These are phyloP conservation scores for Psylliodes chrysocephalus DNA, from an alignment of 2,888 invertebrate genomes.

Conservation along the genomic window DNA sequence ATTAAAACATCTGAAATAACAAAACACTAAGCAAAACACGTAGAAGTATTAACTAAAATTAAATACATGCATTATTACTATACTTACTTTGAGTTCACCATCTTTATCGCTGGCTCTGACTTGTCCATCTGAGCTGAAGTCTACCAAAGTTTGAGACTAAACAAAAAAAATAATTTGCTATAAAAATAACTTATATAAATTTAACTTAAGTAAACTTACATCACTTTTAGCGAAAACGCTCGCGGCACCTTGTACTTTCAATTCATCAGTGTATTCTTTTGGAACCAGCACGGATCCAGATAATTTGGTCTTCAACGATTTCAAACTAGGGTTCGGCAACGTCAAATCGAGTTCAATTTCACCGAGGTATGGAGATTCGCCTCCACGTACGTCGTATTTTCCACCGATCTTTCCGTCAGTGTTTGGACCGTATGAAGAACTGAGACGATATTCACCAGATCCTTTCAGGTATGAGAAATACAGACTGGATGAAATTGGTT, in stretches of 20 bases:
- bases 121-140: conserved; percentile 73
- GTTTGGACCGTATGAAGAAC: conserved; percentile 49
- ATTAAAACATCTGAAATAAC: too few relatives aligned
- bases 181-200: background rate
- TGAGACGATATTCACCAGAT: conserved; percentile 45
- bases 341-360: conserved; percentile 66
- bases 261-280: conserved; percentile 39
- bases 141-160: conserved; percentile 67
- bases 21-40: too few relatives aligned
- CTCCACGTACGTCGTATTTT: conserved; percentile 58
- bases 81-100: conserved; percentile 67
- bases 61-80: too few relatives aligned
- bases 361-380: conserved; percentile 64
- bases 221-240: conserved; percentile 49
- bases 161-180: conserved; percentile 18
- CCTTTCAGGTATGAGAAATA: conserved; percentile 43
- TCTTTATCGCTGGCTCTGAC: conserved; percentile 73
- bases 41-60: too few relatives aligned
- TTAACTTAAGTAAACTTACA: conserved; percentile 34
- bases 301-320: conserved; percentile 67
- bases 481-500: conserved; percentile 57
- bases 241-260: conserved; percentile 49
- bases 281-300: conserved; percentile 58
- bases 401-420: conserved; percentile 56
- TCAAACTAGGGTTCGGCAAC: conserved; percentile 70